Evolutionary conservation across 2,797 vertebrate genomes (phyloP).

Genomic region (Gymnocypris eckloni): DNA sequence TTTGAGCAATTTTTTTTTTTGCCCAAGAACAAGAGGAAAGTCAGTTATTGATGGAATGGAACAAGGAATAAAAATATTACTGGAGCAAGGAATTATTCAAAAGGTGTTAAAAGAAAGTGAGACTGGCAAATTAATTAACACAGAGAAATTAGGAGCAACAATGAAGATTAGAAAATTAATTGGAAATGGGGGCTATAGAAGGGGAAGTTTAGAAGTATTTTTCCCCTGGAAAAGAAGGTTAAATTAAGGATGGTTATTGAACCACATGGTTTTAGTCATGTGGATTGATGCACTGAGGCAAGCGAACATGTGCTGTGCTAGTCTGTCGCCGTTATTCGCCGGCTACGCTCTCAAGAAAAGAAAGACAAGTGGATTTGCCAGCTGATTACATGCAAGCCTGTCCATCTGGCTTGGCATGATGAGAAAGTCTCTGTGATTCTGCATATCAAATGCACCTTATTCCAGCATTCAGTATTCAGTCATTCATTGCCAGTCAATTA

Average conservation of each 20-base stretch:
- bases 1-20: slow-evolving; percentile 19
- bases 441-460: slow-evolving; percentile 71
- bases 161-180: slow-evolving; percentile 43
- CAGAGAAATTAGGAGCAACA: slow-evolving; percentile 39
- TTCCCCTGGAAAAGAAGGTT: slow-evolving; percentile 10
- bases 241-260: slow-evolving; percentile 25
- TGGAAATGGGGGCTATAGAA: slow-evolving; percentile 29
- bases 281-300: slow-evolving; percentile 73
- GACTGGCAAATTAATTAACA: slow-evolving; percentile 45
- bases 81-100: slow-evolving; percentile 26
- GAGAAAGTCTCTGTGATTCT: slow-evolving; percentile 63
- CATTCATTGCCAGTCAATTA: slow-evolving; percentile 40
- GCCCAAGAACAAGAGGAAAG: slow-evolving; percentile 17
- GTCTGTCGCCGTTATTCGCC: slow-evolving; percentile 29
- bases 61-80: slow-evolving; percentile 22
- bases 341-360: slow-evolving; percentile 22
- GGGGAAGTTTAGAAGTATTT: background rate
- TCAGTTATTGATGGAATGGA: slow-evolving; percentile 33
- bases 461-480: slow-evolving; percentile 62
- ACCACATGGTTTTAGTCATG: slow-evolving; percentile 68
- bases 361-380: slow-evolving; percentile 51
- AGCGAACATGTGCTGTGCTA: slow-evolving; percentile 54
- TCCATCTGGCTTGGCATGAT: slow-evolving; percentile 63
- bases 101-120: slow-evolving; percentile 30
- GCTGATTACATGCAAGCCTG: slow-evolving; percentile 69